Evolutionary conservation across 2,797 vertebrate genomes (phyloP).

Genomic region (Balearica regulorum): DNA sequence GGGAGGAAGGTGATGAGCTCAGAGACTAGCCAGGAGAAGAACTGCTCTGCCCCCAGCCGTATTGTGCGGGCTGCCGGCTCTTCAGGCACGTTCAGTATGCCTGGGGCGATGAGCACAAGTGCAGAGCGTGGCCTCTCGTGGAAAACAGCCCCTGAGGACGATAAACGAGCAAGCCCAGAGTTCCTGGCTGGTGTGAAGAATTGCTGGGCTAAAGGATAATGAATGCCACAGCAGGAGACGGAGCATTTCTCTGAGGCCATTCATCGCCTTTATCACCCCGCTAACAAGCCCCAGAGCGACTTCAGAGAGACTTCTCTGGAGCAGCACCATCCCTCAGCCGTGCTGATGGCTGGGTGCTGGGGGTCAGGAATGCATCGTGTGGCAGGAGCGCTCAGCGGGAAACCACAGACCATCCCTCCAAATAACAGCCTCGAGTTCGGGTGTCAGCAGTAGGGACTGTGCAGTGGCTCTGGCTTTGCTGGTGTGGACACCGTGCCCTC

Average conservation of each 20-base stretch:
- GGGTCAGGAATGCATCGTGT: accelerated
- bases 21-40: background rate
- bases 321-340: background rate
- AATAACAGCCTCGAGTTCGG: accelerated
- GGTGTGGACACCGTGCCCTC: accelerated
- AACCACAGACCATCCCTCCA: background rate
- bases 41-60: background rate
- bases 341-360: slow-evolving; percentile 2
- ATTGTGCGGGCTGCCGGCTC: background rate
- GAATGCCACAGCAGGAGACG: slow-evolving; percentile 33
- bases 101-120: accelerated
- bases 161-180: background rate
- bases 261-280: slow-evolving; percentile 45
- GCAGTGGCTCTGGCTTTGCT: background rate
- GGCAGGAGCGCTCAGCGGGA: background rate
- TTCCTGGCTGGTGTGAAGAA: slow-evolving; percentile 18
- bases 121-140: background rate
- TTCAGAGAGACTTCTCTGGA: background rate
- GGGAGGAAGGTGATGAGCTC: background rate
- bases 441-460: background rate
- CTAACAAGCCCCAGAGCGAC: slow-evolving; percentile 53
- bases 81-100: background rate
- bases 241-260: slow-evolving; percentile 49
- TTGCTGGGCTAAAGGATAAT: slow-evolving; percentile 21
- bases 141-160: background rate